Conservation (phyloP, 2,888 invertebrate genomes). For the Lacanobia oleracea region DNA sequence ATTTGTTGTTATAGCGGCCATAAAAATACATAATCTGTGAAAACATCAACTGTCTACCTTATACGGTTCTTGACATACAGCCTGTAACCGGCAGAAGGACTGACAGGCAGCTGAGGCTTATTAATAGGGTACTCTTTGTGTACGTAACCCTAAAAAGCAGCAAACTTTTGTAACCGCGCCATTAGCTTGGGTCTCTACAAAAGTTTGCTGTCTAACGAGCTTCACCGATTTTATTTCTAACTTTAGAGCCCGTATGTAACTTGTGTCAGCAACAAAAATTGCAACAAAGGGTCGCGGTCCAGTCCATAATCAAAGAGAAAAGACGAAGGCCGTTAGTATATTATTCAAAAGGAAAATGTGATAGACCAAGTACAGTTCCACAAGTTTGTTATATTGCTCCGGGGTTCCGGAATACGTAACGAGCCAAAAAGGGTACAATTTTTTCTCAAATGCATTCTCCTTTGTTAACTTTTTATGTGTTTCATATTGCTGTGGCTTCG, state of each 20-base stretch:
- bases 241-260: slow-evolving; percentile 48
- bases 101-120: no score
- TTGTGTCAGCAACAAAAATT: slow-evolving; percentile 55
- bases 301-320: slow-evolving; percentile 37
- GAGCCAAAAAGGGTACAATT: slow-evolving; percentile 18
- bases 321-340: slow-evolving; percentile 37
- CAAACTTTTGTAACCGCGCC: neutral
- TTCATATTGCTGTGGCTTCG: neutral
- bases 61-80: no score
- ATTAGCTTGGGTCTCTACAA: neutral
- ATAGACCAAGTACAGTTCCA: slow-evolving; percentile 34
- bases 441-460: slow-evolving; percentile 14
- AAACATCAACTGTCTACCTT: no score
- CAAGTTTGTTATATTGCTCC: slow-evolving; percentile 57
- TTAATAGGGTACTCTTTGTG: no score
- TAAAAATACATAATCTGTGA: no score
- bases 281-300: slow-evolving; percentile 47
- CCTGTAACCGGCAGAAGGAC: no score
- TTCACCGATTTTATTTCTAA: slow-evolving; percentile 34
- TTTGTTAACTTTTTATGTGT: slow-evolving; percentile 24
- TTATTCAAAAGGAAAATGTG: slow-evolving; percentile 60
- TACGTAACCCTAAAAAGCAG: neutral
- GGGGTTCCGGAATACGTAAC: slow-evolving; percentile 54
- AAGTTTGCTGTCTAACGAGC: slow-evolving; percentile 4
- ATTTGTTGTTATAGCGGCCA: no score